phyloP scores from a whole-genome alignment of 37 sponge, comb jelly and placozoan species.

The Aplysina aerophoba region DNA sequence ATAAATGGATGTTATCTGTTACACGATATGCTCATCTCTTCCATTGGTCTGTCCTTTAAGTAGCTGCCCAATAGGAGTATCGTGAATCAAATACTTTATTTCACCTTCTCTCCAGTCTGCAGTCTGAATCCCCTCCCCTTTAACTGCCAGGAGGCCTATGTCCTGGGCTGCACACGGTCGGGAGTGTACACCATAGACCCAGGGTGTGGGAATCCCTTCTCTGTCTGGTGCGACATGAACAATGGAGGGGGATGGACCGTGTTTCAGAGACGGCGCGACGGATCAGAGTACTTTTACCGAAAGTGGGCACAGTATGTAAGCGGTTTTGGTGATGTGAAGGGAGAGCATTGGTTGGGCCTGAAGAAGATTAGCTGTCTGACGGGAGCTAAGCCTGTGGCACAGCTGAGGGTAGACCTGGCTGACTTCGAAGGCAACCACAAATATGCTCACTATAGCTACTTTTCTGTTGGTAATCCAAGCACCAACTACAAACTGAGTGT shows the following conservation, averaged over 20 bases:
- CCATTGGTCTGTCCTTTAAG: too few species aligned
- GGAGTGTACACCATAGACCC: too few species aligned
- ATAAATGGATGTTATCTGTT: too few species aligned
- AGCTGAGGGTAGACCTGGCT: slow-evolving; percentile 3
- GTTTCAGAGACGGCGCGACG: slow-evolving; percentile 17
- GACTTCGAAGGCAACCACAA: too few species aligned
- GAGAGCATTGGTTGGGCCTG: slow-evolving; percentile 25
- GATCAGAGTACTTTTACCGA: slow-evolving; percentile 7
- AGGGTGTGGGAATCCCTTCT: background rate
- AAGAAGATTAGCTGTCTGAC: slow-evolving; percentile 26
- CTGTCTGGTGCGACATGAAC: slow-evolving; percentile 28
- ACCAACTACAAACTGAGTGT: slow-evolving; percentile 15
- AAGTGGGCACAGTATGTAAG: slow-evolving; percentile 10
- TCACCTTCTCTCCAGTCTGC: too few species aligned
- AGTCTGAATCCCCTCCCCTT: too few species aligned
- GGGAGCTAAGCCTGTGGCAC: background rate
- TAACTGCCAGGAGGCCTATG: too few species aligned
- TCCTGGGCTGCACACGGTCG: too few species aligned
- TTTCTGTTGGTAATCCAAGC: slow-evolving; percentile 1
- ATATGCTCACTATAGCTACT: slow-evolving; percentile 10
- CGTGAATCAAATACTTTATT: too few species aligned
- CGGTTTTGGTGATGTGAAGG: slow-evolving; percentile 21
- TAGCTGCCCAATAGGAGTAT: too few species aligned
- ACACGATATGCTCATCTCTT: too few species aligned
- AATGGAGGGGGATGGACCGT: slow-evolving; percentile 33